Percentiles rank a stretch among this genome's conserved stretches.
phyloP scores from a whole-genome alignment of 2,113 vertebrate species.

The Clarias magur region DNA sequence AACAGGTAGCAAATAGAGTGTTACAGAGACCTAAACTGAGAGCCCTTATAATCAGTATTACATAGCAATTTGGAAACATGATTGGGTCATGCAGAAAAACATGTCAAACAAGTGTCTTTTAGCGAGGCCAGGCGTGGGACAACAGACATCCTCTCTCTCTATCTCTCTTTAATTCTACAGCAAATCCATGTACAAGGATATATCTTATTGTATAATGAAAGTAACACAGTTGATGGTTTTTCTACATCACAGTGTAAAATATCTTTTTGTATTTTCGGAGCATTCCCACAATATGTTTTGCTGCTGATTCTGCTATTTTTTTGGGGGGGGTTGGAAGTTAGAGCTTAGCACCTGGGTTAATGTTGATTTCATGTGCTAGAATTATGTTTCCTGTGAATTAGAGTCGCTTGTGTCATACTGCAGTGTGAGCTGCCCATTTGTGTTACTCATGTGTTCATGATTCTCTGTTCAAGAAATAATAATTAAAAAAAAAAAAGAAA shows the following conservation, averaged over 20 bases:
- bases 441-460: conserved; percentile 26
- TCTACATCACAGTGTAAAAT: conserved; percentile 16
- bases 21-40: background rate
- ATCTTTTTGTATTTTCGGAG: conserved; percentile 17
- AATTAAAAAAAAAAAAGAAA: background rate
- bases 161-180: background rate
- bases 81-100: background rate
- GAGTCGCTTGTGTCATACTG: conserved; percentile 6
- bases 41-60: background rate
- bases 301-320: conserved; percentile 32
- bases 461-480: conserved; percentile 23
- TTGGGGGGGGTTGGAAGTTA: conserved; percentile 1
- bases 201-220: background rate
- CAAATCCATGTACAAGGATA: background rate
- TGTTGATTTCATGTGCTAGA: conserved; percentile 12
- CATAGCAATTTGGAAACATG: background rate
- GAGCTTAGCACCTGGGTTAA: conserved; percentile 17
- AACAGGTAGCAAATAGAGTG: background rate
- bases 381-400: conserved; percentile 16
- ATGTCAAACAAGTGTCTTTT: conserved; percentile 1
- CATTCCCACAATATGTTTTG: conserved; percentile 35
- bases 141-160: conserved; percentile 11
- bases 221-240: conserved; percentile 10
- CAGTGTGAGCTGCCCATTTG: conserved; percentile 24
- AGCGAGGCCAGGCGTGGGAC: conserved; percentile 9